Base-by-base conservation (phyloP, 2,113 vertebrate genomes). In the Microtus montanus region DNA sequence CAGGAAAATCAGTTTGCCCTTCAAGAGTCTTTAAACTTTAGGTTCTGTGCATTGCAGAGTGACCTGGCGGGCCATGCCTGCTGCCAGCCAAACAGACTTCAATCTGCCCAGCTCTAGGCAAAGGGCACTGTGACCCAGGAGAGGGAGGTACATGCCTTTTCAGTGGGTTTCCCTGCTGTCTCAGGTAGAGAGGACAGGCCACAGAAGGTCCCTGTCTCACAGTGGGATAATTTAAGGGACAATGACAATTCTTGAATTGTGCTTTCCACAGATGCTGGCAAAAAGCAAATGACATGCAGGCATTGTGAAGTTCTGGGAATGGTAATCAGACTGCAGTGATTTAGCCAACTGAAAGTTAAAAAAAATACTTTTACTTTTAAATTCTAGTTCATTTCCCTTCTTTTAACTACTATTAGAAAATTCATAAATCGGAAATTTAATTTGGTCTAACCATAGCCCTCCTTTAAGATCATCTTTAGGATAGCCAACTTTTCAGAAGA, bases 1-100 rank as follows among this genome's bases (percentile, higher is more conserved):
- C 94, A 98, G 97, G 94, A 98, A 97, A 98, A 98, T 96, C 1
- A 97, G 97, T 97, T 98, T 97, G 94, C 96, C 97, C 97, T 97
- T 96, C 97, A 98, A 97, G 77, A 93, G 86, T 90, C 91, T 97
- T 98, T 97, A 98, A 98, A 98, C 91, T 97, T 97, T 93, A 95
- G 97, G 89, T 97, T 93, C 97, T 97, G 78, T 5, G 24, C 89
- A 92, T 52, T 49, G 6, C 78, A 92, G 79, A 95, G 89, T 83
- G 95, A 0, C 20, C 91, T 70, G 86, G 87, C 89, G 93, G 88
- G 90, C 73, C 9, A 24, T 88, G 44, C 83, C 82, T 79, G 71
- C 92, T 79, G 49, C 93, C 93, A 97, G 95, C 94, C 97, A 97
- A 96, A 90, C 93, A 92, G 87, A 82, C 94, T 93, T 90, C 19